Evolutionary conservation across 2,113 vertebrate genomes (phyloP), one percentile per base, ranked within the genome.

Genomic region (Bungarus multicinctus): DNA sequence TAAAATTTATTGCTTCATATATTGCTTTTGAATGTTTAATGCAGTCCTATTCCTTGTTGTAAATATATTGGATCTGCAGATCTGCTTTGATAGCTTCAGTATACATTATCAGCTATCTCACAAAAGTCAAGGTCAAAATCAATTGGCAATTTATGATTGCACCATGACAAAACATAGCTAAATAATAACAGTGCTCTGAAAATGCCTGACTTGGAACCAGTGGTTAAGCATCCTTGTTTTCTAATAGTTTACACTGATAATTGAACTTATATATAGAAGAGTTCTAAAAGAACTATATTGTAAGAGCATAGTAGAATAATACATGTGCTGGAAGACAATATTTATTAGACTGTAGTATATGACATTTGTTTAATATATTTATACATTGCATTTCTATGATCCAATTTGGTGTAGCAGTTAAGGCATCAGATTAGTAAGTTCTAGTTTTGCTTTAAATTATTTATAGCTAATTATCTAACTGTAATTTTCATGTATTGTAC

Each of bases 111-210:
- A 52, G 43, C 50, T n/a, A 85, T 90, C 30, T 50, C 53, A 89
- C 57, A 34, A 95, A 69, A 27, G 90, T 6, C 47, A 96, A 91
- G 53, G 92, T 95, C 53, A 94, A 92, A 95, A 95, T 45, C 81
- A 93, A 60, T 12, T 57, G 94, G 89, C 12, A 94, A 91, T 93
- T 92, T 89, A 88, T 89, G 92, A 90, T 34, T 92, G 74, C 74
- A 89, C 81, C 91, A 94, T 90, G 60, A 55, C 4, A 92, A 94
- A 39, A 95, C 43, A 22, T 93, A 94, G 52, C 45, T 86, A 95
- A 95, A 89, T 69, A 86, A 93, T 47, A 93, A 94, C 47, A 74
- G n/a, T 14, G 43, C 23, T 45, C 85, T 87, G 93, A 85, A 94
- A 93, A 54, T 50, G 85, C 43, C 89, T 47, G 60, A 74, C 94